Conservation (phyloP, 2,888 invertebrate species). For the Volucella zonaria region DNA sequence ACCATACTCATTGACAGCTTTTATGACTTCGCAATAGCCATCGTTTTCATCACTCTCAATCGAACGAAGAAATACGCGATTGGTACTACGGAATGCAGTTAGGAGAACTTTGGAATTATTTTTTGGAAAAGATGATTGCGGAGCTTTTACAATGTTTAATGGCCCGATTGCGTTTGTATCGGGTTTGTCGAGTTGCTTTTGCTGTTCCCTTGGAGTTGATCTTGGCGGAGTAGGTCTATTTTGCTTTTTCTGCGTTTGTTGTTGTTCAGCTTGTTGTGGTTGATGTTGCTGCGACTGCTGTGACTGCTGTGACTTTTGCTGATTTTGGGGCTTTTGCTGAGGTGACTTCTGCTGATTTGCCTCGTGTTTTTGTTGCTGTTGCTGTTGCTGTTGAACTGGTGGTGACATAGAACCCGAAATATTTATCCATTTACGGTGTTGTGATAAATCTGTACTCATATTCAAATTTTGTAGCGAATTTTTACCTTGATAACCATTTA, state of each 20-base stretch:
- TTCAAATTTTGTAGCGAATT: not conserved
- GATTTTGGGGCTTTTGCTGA: slow-evolving; percentile 2
- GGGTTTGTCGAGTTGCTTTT: not conserved
- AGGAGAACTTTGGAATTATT: slow-evolving; percentile 52
- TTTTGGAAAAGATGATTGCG: slow-evolving; percentile 53
- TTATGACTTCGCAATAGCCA: slow-evolving; percentile 40
- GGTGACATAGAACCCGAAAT: not conserved
- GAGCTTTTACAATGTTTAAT: slow-evolving; percentile 17
- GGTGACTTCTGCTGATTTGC: too few species aligned
- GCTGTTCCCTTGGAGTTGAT: not conserved
- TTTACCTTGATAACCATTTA: slow-evolving; percentile 42
- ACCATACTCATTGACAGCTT: slow-evolving; percentile 62
- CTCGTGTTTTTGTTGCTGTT: not conserved
- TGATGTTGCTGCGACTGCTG: not conserved
- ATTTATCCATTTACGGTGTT: slow-evolving; percentile 35
- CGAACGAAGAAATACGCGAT: slow-evolving; percentile 68
- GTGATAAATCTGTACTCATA: not conserved
- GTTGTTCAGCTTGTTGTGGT: not conserved
- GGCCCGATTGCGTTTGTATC: too few species aligned
- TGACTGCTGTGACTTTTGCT: not conserved
- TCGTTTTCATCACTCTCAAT: slow-evolving; percentile 51
- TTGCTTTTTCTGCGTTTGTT: not conserved
- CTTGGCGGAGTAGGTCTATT: slow-evolving; percentile 18
- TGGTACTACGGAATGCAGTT: slow-evolving; percentile 63
- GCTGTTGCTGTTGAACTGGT: not conserved